These are phyloP conservation scores for Limnephilus marmoratus DNA, from an alignment of 2,888 invertebrate genomes.

Conservation along the genomic window DNA sequence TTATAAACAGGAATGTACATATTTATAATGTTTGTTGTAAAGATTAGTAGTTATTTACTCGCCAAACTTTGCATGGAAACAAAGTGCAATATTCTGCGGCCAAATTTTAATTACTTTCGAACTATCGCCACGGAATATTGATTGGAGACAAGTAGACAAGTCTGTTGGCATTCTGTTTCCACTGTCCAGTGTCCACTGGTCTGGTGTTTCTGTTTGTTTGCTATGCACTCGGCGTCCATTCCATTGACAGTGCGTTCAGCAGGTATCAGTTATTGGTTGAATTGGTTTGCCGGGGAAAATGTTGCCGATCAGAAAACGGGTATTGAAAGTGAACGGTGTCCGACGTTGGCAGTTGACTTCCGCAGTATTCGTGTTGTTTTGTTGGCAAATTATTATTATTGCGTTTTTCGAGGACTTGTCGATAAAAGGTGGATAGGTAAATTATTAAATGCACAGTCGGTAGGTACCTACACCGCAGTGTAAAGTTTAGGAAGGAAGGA, in stretches of 20 bases:
- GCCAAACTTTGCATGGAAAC: neutral
- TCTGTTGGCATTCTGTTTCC: neutral
- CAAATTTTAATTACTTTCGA: neutral
- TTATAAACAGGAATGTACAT: neutral
- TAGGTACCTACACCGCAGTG: neutral
- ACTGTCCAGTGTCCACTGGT: neutral
- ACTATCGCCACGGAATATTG: neutral
- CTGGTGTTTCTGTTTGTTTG: neutral
- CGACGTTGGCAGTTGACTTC: neutral
- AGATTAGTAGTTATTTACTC: neutral
- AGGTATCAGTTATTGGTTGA: neutral
- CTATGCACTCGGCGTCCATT: neutral
- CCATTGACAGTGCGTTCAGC: neutral
- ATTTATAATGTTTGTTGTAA: neutral
- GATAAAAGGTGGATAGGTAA: neutral
- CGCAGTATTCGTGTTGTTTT: neutral
- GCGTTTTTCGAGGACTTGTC: neutral
- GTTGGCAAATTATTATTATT: neutral
- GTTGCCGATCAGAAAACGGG: slow-evolving; percentile 21
- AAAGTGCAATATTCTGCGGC: neutral
- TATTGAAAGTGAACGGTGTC: slow-evolving; percentile 7
- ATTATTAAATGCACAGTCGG: neutral
- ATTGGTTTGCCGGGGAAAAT: neutral
- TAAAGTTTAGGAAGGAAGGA: neutral
- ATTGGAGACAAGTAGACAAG: neutral